phyloP scores from a whole-genome alignment of 2,888 invertebrate species.

The Arrhopalites spinosus region DNA sequence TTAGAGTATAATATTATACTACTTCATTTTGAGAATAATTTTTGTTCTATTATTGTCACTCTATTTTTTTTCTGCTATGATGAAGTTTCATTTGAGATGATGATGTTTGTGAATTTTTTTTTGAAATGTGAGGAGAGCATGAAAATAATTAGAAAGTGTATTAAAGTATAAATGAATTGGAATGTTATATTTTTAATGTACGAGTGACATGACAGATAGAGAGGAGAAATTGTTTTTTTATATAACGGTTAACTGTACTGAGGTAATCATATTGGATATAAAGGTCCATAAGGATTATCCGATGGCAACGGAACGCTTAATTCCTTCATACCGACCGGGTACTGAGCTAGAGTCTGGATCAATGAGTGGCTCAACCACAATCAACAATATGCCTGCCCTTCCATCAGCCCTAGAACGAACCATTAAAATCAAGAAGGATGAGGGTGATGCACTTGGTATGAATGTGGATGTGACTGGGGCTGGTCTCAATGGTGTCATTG shows the following conservation, averaged over 20 bases:
- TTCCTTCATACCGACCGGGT: conserved; percentile 49
- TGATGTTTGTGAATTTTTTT: no score
- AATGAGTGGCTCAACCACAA: conserved; percentile 16
- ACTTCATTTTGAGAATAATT: no score
- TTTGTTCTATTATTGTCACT: no score
- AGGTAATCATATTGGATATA: background rate
- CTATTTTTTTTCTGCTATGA: no score
- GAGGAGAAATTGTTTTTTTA: no score
- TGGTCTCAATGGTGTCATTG: conserved; percentile 64
- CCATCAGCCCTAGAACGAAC: conserved; percentile 64
- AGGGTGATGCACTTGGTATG: conserved; percentile 63
- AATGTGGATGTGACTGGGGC: conserved; percentile 65
- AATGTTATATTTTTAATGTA: no score
- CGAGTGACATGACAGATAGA: no score
- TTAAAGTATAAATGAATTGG: no score
- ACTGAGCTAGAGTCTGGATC: conserved; percentile 42
- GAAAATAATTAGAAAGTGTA: no score
- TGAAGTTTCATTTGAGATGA: no score
- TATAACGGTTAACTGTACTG: background rate
- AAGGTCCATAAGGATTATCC: conserved; percentile 51
- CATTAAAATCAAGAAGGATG: conserved; percentile 65
- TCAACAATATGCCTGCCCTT: conserved; percentile 58
- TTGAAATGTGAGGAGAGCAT: no score
- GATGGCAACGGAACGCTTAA: conserved; percentile 58
- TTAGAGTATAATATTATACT: no score